Conservation (phyloP, 1,140 invertebrate genomes). For the Sycobia sp. region DNA sequence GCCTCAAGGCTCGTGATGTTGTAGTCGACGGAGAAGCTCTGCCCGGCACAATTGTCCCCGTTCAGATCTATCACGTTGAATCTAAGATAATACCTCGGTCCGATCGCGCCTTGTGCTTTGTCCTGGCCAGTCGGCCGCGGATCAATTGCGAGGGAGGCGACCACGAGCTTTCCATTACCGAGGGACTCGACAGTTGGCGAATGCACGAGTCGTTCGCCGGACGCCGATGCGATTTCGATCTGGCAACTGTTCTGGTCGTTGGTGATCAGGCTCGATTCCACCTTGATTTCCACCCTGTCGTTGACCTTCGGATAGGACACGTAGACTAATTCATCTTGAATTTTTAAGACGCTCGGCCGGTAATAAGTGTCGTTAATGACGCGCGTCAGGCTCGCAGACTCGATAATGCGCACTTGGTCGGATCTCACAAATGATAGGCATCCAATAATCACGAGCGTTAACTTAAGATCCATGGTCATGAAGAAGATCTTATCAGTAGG, state of each 20-base stretch:
- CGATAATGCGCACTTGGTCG: not conserved
- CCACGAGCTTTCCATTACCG: not conserved
- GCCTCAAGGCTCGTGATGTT: not conserved
- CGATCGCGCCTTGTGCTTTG: not conserved
- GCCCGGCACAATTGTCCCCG: not conserved
- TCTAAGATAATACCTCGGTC: too few relatives aligned
- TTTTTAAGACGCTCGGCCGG: conserved; percentile 1
- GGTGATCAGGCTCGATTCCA: not conserved
- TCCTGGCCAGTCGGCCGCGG: not conserved
- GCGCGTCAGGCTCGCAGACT: not conserved
- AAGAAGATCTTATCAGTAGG: too few relatives aligned
- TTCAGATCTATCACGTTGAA: not conserved
- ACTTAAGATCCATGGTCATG: too few relatives aligned
- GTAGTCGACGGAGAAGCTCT: not conserved
- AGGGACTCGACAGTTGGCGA: not conserved
- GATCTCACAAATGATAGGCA: too few relatives aligned
- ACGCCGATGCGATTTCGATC: not conserved
- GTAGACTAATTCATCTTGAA: conserved; percentile 1
- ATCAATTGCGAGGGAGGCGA: not conserved
- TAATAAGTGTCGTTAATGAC: not conserved
- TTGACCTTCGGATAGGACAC: conserved; percentile 11
- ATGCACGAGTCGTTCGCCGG: not conserved
- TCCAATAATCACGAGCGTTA: too few relatives aligned
- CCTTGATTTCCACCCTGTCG: not conserved
- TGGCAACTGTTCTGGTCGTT: not conserved